These are phyloP conservation scores for Embidobia sp. DNA, from an alignment of 2,888 invertebrate species.

Conservation along the genomic window DNA sequence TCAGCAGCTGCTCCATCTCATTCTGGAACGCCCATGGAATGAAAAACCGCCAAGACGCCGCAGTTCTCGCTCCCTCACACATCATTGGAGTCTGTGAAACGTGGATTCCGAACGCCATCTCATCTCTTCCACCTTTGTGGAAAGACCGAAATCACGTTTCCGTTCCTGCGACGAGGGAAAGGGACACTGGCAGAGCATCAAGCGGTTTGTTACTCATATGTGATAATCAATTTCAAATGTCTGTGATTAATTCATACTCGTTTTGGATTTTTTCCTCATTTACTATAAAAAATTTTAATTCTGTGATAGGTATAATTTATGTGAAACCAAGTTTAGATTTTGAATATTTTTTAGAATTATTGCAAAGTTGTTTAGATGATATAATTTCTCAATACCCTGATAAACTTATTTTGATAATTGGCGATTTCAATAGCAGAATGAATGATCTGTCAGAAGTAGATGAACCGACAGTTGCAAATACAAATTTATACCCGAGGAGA, in stretches of 20 bases:
- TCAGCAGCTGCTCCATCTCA: too few species aligned
- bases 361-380: not conserved
- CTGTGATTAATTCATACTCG: not conserved
- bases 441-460: not conserved
- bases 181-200: not conserved
- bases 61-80: not conserved
- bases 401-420: not conserved
- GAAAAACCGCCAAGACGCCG: not conserved
- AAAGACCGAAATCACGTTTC: not conserved
- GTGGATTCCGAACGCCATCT: not conserved
- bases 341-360: not conserved
- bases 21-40: not conserved
- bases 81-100: not conserved
- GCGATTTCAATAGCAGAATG: constrained; percentile 8
- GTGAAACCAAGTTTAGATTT: not conserved
- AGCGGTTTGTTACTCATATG: not conserved
- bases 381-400: not conserved
- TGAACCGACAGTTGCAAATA: not conserved
- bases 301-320: constrained; percentile 2
- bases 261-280: not conserved
- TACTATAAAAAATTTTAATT: not conserved
- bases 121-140: not conserved
- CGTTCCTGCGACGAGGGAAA: not conserved
- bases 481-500: not conserved
- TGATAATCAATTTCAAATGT: too few species aligned